Conservation (phyloP, 2,888 invertebrate genomes). For the Drosophila gaucha region DNA sequence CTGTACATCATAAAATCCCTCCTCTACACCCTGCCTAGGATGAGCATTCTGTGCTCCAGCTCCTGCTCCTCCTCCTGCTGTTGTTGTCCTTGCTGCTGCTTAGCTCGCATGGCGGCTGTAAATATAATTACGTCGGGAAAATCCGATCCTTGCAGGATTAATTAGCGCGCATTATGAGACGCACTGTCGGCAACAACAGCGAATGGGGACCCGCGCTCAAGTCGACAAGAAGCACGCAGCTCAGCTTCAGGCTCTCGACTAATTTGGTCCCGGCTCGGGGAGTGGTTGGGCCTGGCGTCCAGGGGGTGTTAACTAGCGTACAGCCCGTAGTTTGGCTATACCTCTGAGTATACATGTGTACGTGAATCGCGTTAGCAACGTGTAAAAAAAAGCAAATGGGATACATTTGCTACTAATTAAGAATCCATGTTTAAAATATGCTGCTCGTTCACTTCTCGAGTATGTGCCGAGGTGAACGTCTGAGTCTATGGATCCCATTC, state of each 20-base stretch:
- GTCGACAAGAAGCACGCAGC: constrained; percentile 22
- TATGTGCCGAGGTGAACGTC: constrained; percentile 34
- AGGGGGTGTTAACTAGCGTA: constrained; percentile 66
- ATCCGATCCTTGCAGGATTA: constrained; percentile 85
- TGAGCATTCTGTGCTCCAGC: constrained; percentile 24
- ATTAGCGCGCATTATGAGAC: constrained; percentile 84
- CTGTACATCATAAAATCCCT: constrained; percentile 56
- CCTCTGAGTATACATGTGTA: constrained; percentile 54
- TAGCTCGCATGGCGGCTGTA: constrained; percentile 80
- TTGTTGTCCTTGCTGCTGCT: constrained; percentile 29
- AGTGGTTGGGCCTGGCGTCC: constrained; percentile 24
- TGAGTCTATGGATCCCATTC: constrained; percentile 23
- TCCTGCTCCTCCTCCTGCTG: background rate
- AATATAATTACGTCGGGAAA: constrained; percentile 83
- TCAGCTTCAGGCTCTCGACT: constrained; percentile 43
- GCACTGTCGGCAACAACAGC: constrained; percentile 51
- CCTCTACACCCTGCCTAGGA: constrained; percentile 14
- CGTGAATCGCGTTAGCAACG: constrained; percentile 63
- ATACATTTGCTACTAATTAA: constrained; percentile 83
- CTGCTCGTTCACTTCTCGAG: constrained; percentile 47
- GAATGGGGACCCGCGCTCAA: constrained; percentile 32
- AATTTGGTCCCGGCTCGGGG: constrained; percentile 42
- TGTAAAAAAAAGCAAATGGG: constrained; percentile 64
- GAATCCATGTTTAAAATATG: constrained; percentile 82
- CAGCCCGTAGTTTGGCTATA: constrained; percentile 44